A percentile compares a stretch with the other conserved stretches of the same genome.
phyloP scores from a whole-genome alignment of 1,140 invertebrate genomes.

The Luehdorfia chinensis region DNA sequence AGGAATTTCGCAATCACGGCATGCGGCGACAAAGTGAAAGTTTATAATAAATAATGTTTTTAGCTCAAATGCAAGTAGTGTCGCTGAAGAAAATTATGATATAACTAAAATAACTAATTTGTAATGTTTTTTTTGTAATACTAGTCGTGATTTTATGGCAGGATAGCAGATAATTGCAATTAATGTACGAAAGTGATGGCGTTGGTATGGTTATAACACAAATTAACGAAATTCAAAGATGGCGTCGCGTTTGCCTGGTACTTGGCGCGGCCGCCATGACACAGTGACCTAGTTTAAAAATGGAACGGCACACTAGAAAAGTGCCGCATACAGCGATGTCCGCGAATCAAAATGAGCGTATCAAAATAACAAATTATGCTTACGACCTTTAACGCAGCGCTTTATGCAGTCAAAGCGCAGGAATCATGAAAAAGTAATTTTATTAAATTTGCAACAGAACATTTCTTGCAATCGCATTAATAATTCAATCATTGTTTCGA shows the following conservation, averaged over 20 bases:
- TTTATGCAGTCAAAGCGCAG: too few species aligned
- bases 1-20: constrained; percentile 45
- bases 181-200: too few species aligned
- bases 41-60: too few species aligned
- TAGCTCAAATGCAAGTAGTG: too few species aligned
- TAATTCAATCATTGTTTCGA: constrained; percentile 23
- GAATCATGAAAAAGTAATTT: too few species aligned
- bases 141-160: too few species aligned
- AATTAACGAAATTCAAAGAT: constrained; percentile 69
- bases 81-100: too few species aligned
- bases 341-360: constrained; percentile 31
- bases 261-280: constrained; percentile 67
- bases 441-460: too few species aligned
- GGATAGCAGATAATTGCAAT: too few species aligned
- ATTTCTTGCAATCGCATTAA: too few species aligned
- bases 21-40: constrained; percentile 54
- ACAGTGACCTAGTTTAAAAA: constrained; percentile 73
- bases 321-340: constrained; percentile 44
- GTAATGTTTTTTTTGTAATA: too few species aligned
- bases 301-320: constrained; percentile 70
- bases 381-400: neutral
- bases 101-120: too few species aligned
- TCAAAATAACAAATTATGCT: constrained; percentile 20
- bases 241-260: constrained; percentile 57
- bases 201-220: constrained; percentile 29